These are phyloP conservation scores for Tenthredo distinguenda DNA, from an alignment of 2,888 invertebrate genomes.

Conservation along the genomic window DNA sequence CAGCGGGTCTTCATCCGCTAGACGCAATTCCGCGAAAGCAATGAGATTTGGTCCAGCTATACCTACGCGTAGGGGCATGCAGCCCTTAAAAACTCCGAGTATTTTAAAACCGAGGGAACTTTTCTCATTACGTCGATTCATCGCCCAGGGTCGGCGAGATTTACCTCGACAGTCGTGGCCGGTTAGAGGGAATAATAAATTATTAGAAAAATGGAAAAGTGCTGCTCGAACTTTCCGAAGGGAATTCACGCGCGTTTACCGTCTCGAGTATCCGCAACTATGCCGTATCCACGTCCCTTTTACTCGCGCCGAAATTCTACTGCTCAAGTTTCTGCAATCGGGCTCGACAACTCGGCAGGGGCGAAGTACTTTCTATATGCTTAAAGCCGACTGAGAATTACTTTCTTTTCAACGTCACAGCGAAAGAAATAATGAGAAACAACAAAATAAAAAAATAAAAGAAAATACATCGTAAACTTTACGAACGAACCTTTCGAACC, in stretches of 20 bases:
- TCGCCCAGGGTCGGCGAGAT: not conserved
- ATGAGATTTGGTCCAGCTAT: not conserved
- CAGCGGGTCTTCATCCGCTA: constrained; percentile 1
- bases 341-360: not conserved
- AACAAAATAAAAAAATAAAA: not conserved
- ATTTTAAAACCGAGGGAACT: constrained; percentile 60
- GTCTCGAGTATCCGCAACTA: not conserved
- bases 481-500: not conserved
- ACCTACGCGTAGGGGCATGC: not conserved
- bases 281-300: not conserved
- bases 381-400: not conserved
- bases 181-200: constrained; percentile 43
- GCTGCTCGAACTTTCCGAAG: not conserved
- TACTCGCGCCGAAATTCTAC: not conserved
- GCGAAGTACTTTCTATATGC: not conserved
- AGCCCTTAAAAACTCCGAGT: not conserved
- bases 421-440: not conserved
- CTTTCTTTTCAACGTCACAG: not conserved
- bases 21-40: not conserved
- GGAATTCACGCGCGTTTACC: not conserved
- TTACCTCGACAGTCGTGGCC: constrained; percentile 58
- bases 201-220: constrained; percentile 10
- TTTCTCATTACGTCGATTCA: constrained; percentile 67
- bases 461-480: not conserved
- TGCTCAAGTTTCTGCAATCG: not conserved